Percentiles rank a stretch among this genome's conserved stretches.
phyloP scores from a whole-genome alignment of 2,888 invertebrate species.

The Cryptophagus acutangulus region DNA sequence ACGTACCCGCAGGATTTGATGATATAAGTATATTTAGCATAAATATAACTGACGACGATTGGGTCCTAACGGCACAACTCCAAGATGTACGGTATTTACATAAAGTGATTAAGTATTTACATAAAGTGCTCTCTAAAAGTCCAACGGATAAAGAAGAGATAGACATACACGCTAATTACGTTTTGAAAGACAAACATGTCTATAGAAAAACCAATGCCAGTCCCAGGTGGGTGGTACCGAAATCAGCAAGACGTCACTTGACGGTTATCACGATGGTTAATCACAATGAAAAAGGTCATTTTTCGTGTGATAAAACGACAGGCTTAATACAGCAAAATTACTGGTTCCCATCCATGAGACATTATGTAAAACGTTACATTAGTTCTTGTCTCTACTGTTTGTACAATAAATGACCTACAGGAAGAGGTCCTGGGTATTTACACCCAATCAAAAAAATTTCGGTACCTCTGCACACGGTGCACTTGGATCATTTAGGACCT shows the following conservation, averaged over 20 bases:
- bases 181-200: background rate
- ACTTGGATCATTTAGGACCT: too few relatives aligned
- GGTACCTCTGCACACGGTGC: too few relatives aligned
- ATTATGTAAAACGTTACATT: too few relatives aligned
- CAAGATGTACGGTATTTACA: background rate
- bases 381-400: too few relatives aligned
- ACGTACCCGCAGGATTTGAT: too few relatives aligned
- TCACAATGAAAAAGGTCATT: slow-evolving; percentile 7
- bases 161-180: slow-evolving; percentile 10
- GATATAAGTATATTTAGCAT: background rate
- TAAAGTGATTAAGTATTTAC: background rate
- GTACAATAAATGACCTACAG: too few relatives aligned
- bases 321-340: background rate
- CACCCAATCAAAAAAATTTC: too few relatives aligned
- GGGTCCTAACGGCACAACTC: slow-evolving; percentile 6
- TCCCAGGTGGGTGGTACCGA: slow-evolving; percentile 5
- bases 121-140: background rate
- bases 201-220: slow-evolving; percentile 2
- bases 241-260: slow-evolving; percentile 6
- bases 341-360: too few relatives aligned
- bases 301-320: slow-evolving; percentile 3
- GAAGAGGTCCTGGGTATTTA: too few relatives aligned
- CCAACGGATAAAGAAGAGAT: slow-evolving; percentile 10
- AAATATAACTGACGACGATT: background rate
- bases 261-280: slow-evolving; percentile 5